These are phyloP conservation scores for Isoperla grammatica DNA, from an alignment of 2,888 invertebrate genomes.

Conservation along the genomic window DNA sequence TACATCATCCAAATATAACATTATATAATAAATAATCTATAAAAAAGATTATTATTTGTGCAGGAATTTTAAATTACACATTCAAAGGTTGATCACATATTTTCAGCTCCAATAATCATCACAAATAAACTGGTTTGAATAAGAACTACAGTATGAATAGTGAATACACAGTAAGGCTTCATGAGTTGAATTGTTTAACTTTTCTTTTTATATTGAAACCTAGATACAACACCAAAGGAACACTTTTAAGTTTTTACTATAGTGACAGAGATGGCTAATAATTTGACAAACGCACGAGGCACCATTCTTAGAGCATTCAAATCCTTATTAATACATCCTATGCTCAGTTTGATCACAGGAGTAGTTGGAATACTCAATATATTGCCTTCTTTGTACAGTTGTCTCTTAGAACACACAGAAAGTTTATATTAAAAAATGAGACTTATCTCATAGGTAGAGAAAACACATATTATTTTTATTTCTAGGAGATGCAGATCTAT, in stretches of 20 bases:
- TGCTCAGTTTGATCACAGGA: slow-evolving; percentile 41
- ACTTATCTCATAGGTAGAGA: slow-evolving; percentile 39
- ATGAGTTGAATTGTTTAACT: slow-evolving; percentile 19
- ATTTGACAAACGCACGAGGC: slow-evolving; percentile 21
- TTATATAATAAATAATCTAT: slow-evolving; percentile 33
- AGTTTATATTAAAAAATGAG: slow-evolving; percentile 33
- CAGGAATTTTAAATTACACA: slow-evolving; percentile 42
- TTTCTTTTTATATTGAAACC: slow-evolving; percentile 24
- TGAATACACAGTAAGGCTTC: slow-evolving; percentile 17
- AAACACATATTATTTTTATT: slow-evolving; percentile 34
- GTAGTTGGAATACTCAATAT: slow-evolving; percentile 38
- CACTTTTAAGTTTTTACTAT: slow-evolving; percentile 24
- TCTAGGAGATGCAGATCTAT: slow-evolving; percentile 37
- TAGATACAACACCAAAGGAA: slow-evolving; percentile 28
- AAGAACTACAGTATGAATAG: slow-evolving; percentile 15
- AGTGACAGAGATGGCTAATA: slow-evolving; percentile 22
- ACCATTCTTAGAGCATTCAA: slow-evolving; percentile 18
- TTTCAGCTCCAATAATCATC: slow-evolving; percentile 40
- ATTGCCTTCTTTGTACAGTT: slow-evolving; percentile 50
- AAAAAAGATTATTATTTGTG: slow-evolving; percentile 39
- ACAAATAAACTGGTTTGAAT: slow-evolving; percentile 21
- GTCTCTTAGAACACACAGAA: slow-evolving; percentile 33
- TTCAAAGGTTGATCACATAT: slow-evolving; percentile 41
- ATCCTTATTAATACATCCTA: slow-evolving; percentile 1
- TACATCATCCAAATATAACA: slow-evolving; percentile 32